These are phyloP conservation scores for Hirudinaria manillensis DNA, from an alignment of 2,888 invertebrate genomes.

Conservation along the genomic window DNA sequence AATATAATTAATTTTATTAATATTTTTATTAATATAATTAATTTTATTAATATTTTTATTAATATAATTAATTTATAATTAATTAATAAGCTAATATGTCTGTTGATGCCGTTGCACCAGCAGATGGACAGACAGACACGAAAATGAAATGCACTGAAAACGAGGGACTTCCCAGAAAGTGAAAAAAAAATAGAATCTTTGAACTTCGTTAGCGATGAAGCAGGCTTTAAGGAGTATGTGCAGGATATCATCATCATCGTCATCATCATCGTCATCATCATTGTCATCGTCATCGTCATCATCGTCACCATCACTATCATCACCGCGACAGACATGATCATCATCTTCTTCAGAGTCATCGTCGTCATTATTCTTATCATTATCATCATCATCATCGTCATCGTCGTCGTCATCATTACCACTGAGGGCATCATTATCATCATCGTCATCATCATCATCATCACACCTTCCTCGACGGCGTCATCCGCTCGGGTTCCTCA, in stretches of 20 bases:
- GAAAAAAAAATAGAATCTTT: too few species aligned
- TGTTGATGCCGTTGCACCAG: too few species aligned
- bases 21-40: too few species aligned
- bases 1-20: too few species aligned
- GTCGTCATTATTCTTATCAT: not conserved
- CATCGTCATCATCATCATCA: slow-evolving; percentile 5
- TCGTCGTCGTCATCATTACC: not conserved
- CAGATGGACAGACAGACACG: too few species aligned
- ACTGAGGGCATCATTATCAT: not conserved
- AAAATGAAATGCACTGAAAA: too few species aligned
- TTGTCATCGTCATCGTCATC: slow-evolving; percentile 8
- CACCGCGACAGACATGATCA: not conserved
- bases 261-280: slow-evolving; percentile 11
- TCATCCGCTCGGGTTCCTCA: too few species aligned
- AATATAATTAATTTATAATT: too few species aligned
- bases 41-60: too few species aligned
- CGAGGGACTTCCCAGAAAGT: too few species aligned
- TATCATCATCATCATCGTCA: not conserved
- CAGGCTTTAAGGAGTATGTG: not conserved
- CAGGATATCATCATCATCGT: not conserved
- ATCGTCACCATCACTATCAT: not conserved
- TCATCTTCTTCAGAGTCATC: not conserved
- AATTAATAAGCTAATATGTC: too few species aligned
- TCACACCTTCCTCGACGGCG: not conserved
- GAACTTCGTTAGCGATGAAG: too few species aligned